These are phyloP conservation scores for Paracanthobrama guichenoti DNA, from an alignment of 2,113 vertebrate genomes.

Conservation along the genomic window DNA sequence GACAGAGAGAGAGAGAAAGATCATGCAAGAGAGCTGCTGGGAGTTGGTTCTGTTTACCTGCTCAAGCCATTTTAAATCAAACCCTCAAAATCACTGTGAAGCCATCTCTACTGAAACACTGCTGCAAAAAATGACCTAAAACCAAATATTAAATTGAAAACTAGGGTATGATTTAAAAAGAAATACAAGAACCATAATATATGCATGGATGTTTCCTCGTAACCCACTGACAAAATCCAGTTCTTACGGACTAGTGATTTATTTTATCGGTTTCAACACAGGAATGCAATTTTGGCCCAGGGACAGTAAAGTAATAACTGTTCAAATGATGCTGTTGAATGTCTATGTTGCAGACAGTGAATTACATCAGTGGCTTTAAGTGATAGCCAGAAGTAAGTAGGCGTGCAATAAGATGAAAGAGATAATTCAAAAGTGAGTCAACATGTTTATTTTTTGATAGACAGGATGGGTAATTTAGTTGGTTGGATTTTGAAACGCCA, in stretches of 20 bases:
- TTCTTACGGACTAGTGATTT: conserved; percentile 38
- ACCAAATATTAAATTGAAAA: conserved; percentile 36
- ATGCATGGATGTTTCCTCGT: conserved; percentile 1
- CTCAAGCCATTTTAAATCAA: conserved; percentile 47
- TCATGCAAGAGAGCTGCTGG: conserved; percentile 4
- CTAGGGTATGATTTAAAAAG: conserved; percentile 20
- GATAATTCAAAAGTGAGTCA: conserved; percentile 19
- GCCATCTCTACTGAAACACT: not conserved
- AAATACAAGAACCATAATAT: not conserved
- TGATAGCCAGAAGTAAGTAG: conserved; percentile 25
- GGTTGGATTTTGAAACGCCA: not conserved
- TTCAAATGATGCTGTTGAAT: conserved; percentile 21
- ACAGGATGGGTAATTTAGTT: conserved; percentile 10
- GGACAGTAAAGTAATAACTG: conserved; percentile 54
- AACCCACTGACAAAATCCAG: conserved; percentile 9
- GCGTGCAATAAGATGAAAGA: not conserved
- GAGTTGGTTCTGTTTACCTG: conserved; percentile 49
- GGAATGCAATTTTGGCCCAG: conserved; percentile 18
- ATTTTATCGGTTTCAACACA: conserved; percentile 36
- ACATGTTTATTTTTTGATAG: conserved; percentile 24
- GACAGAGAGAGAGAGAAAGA: conserved; percentile 15
- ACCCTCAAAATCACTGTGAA: conserved; percentile 29
- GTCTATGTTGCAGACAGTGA: conserved; percentile 13
- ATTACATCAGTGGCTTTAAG: conserved; percentile 34
- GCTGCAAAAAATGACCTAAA: conserved; percentile 20